Base-by-base conservation (phyloP, 2,888 invertebrate species). In the Diadegma fenestrale region DNA sequence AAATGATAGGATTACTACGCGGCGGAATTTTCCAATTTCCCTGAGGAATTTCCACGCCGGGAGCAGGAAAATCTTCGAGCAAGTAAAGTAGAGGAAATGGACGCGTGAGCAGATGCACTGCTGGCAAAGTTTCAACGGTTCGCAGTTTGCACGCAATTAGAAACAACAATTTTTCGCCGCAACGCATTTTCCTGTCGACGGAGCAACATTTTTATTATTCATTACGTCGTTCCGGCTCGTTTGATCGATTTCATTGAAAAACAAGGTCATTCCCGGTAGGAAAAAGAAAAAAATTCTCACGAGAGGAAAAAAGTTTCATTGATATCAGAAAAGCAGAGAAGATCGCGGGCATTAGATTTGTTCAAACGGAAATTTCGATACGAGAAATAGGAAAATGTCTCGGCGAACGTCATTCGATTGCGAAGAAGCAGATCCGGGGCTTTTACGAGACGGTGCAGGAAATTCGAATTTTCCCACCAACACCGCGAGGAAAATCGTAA, bases 401-500 rank as follows among this genome's bases (percentile, higher is more conserved):
- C 43, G 22, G 51, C 51, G 72, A 41, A 17, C 12, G 17, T 54
- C 72, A 66, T 64, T 45, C 51, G 64, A 80, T 80, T 54, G 72
- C 48, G 33, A 51, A 33, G 30, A 51, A 33, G 30, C 64, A 14
- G 7, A 63, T 51, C 41, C 30, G 12, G 26, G 51, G 30, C 54
- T 66, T 43, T 54, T 80, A 63, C 63, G 43, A 41, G 58, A 58
- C n/a, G 26, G 8, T n/a, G 22, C 22, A 64, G 80, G 80, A 80
- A 80, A 80, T 80, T 64, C 80, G 80, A 72, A 80, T 80, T 80
- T 72, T 72, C 80, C 72, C 72, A 51, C 64, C 37, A 80, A n/a
- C n/a, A n/a, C n/a, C n/a, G 72, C 64, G 72, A 80, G 26, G 19
- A 41, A 54, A 80, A 80, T 72, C 51, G 80, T 63, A 73, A 72